Percentiles rank a stretch among this genome's conserved stretches.
These are phyloP conservation scores for Tetheella fluctuosa DNA, from an alignment of 2,888 invertebrate species.

Conservation along the genomic window DNA sequence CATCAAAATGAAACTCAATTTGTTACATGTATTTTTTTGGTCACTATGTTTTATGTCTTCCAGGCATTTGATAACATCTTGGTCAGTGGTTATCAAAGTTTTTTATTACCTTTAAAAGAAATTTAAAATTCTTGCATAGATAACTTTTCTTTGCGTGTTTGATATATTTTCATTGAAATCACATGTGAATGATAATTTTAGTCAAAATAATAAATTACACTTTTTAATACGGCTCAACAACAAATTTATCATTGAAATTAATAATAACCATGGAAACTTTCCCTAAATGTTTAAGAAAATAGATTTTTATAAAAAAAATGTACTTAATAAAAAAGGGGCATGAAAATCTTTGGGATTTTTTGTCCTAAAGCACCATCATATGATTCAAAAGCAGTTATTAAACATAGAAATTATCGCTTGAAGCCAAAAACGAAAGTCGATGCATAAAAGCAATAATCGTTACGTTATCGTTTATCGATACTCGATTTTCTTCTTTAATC, in stretches of 20 bases:
- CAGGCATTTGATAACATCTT: conserved; percentile 35
- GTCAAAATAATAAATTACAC: too few relatives aligned
- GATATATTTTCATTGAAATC: too few relatives aligned
- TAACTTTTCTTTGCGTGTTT: neutral
- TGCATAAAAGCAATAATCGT: conserved; percentile 37
- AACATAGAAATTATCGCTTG: conserved; percentile 28
- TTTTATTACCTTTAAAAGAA: neutral
- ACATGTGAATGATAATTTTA: too few relatives aligned
- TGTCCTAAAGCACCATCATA: conserved; percentile 13
- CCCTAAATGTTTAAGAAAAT: too few relatives aligned
- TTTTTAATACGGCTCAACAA: too few relatives aligned
- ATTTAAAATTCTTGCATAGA: too few relatives aligned
- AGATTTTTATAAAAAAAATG: too few relatives aligned
- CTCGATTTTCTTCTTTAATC: conserved; percentile 11
- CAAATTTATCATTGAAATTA: too few relatives aligned
- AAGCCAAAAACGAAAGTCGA: conserved; percentile 39
- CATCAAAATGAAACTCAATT: conserved; percentile 2
- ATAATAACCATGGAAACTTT: too few relatives aligned
- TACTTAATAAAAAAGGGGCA: neutral
- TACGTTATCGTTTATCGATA: conserved; percentile 18
- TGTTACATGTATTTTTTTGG: conserved; percentile 10
- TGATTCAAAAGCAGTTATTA: conserved; percentile 27
- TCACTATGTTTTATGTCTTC: conserved; percentile 19
- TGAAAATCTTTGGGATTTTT: neutral
- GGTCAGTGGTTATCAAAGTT: conserved; percentile 20